Base-by-base conservation (phyloP, 1,140 invertebrate genomes). In the Branchinecta lynchi region DNA sequence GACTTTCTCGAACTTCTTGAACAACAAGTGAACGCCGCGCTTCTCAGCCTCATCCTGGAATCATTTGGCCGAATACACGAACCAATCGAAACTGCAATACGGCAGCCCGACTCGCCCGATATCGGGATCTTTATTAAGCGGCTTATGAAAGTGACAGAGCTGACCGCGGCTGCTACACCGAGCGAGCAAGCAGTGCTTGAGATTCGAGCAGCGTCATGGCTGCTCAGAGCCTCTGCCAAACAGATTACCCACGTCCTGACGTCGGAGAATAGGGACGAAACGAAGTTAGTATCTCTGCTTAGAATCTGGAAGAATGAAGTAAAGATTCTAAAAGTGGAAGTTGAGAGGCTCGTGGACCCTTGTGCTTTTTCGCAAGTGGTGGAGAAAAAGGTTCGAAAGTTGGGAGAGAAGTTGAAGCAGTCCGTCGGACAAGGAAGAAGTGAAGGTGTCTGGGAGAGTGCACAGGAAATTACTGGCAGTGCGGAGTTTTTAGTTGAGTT, bases 361-460 rank as follows among this genome's bases (percentile, higher is more conserved):
- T 60, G 51, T 60, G 51, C 51, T 60, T 60, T 60, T 20, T 12
- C 51, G 12, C 51, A 60, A 60, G 51, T 60, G 12, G 51, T 60
- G 12, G 51, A 60, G 17, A 2, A 20, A 20, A 60, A 12, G 12
- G 12, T 60, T 12, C 1, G 51, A 20, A 60, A 60, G 51, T 15
- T 12, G 17, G 51, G 51, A 20, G 51, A 60, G 51, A 12, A 60
- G 17, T 6, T 60, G 17, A 60, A 60, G 51, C 51, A 60, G 51
- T 60, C 32, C 1, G 32, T 32, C 2, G 32, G 32, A 1, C 32
- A 32, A 5, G 32, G 32, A 32, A 32, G 5, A 32, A 32, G 32
- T 32, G 32, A 32, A 32, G 32, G 32, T 1, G 32, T 32, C 32
- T 32, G 32, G 32, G 32, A 32, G 32, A 32, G 32, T 1, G 32